A percentile compares a stretch with the other conserved stretches of the same genome.
These are phyloP conservation scores for Spinus olivaceus DNA, from an alignment of 2,797 vertebrate genomes.

Conservation along the genomic window DNA sequence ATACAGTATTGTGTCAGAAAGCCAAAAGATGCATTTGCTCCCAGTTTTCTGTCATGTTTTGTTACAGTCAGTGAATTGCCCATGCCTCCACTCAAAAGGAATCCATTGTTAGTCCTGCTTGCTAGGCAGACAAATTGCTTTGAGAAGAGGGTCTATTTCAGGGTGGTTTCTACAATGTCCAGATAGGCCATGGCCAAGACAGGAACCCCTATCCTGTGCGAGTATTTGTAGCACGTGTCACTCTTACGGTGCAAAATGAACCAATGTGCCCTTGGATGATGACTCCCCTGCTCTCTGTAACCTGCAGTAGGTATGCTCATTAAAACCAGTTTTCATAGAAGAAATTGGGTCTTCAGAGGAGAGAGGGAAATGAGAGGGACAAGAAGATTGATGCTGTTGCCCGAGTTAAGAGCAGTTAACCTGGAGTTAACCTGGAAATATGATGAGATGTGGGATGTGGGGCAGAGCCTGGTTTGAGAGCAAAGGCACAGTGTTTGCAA, in stretches of 20 bases:
- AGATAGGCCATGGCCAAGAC: not conserved
- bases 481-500: not conserved
- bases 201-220: rapidly evolving
- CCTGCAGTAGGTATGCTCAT: not conserved
- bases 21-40: not conserved
- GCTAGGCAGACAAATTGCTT: not conserved
- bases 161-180: not conserved
- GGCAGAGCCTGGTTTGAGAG: not conserved
- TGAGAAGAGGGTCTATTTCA: not conserved
- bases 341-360: not conserved
- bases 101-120: not conserved
- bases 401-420: not conserved
- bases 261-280: not conserved
- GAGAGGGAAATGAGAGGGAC: not conserved
- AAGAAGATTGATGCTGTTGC: not conserved
- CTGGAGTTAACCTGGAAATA: not conserved
- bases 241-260: not conserved
- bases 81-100: not conserved
- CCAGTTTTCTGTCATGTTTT: not conserved
- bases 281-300: not conserved
- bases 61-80: not conserved
- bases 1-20: not conserved
- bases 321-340: not conserved
- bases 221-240: not conserved
- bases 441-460: not conserved